phyloP scores from a whole-genome alignment of 2,797 vertebrate genomes.

The Peromyscus eremicus region DNA sequence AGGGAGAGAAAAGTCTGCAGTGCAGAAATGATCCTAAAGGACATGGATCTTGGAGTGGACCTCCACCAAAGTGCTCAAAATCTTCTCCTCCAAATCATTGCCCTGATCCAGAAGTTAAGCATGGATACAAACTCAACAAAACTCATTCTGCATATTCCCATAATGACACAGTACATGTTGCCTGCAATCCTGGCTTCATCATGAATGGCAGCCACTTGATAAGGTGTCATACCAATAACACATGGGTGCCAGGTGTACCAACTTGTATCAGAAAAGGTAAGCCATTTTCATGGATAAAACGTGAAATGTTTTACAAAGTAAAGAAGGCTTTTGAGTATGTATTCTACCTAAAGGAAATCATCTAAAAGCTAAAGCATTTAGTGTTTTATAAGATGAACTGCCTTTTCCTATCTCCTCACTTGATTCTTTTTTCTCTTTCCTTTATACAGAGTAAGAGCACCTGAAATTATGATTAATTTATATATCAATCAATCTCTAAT shows the following conservation, averaged over 20 bases:
- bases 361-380: background rate
- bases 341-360: constrained; percentile 30
- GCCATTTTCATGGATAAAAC: constrained; percentile 3
- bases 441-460: constrained; percentile 9
- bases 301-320: constrained; percentile 11
- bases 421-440: background rate
- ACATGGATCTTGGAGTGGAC: constrained; percentile 63
- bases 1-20: constrained; percentile 63
- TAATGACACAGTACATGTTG: constrained; percentile 42
- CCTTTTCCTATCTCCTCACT: background rate
- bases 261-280: constrained; percentile 79
- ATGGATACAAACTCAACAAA: constrained; percentile 65
- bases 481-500: background rate
- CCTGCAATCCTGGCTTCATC: constrained; percentile 74
- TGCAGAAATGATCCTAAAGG: constrained; percentile 63
- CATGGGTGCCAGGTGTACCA: constrained; percentile 76
- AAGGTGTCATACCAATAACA: constrained; percentile 69
- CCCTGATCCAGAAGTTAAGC: constrained; percentile 65
- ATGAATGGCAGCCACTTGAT: constrained; percentile 77
- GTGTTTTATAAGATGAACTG: background rate
- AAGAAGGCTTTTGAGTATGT: background rate
- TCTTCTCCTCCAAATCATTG: constrained; percentile 52
- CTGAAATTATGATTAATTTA: constrained; percentile 9
- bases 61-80: constrained; percentile 46
- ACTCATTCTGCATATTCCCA: constrained; percentile 47